Evolutionary conservation across 2,888 invertebrate genomes (phyloP), one percentile per base, ranked within the genome.

Genomic region (Thecophora atra): DNA sequence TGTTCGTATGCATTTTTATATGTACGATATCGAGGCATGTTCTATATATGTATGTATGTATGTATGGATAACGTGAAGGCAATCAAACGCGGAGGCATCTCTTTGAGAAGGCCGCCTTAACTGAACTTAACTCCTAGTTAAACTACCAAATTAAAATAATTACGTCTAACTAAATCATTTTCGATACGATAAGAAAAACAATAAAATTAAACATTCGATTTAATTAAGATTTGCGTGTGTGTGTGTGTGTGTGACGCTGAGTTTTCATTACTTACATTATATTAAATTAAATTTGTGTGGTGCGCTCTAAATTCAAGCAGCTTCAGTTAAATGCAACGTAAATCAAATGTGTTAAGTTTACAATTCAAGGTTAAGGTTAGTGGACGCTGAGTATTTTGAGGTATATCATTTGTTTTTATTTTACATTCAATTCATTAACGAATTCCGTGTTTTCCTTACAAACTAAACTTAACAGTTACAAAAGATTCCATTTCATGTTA

Each of bases 381-480:
- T 52, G 52, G 70, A 62, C 70, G 76, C 77, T 78, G 78, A 79
- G 79, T 77, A 74, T 80, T 75, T 72, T 80, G 81, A 81, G 81
- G 81, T 81, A 81, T 77, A 42, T 80, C 74, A 75, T 76, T 80
- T 76, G 19, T 74, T 74, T 44, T 42, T n/a, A n/a, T n/a, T 70
- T 62, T 75, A 52, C 47, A 52, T 70, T 24, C 71, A 73, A 69
- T 66, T 51, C 11, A 24, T 51, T 54, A 58, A 65, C 65, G 58
- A 24, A 64, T 65, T 65, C 3, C n/a, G 24, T 21, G 28, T 47
- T 42, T 24, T 42, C 28, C 60, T 69, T 69, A 69, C 24, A 30
- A 37, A 47, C 56, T 69, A 58, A 60, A 42, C 19, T 28, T 54
- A 51, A 67, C 42, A 58, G 15, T 58, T 19, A 21, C n/a, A 19